Evolutionary conservation across 2,113 vertebrate species (phyloP).

Genomic region (Micromys minutus): DNA sequence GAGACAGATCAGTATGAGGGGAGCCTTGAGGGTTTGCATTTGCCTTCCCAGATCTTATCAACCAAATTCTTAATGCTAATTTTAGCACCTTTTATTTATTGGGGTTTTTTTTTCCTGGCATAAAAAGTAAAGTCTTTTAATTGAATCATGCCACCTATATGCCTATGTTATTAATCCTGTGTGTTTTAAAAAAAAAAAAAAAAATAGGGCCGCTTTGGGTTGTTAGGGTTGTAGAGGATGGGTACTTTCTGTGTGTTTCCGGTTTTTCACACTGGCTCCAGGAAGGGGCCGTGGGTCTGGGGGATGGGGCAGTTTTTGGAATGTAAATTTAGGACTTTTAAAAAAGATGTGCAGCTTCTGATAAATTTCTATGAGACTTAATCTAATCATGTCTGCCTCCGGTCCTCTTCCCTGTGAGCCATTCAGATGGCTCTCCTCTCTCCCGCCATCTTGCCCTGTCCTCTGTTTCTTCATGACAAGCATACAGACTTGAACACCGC

Average conservation of each 20-base stretch:
- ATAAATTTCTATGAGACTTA: slow-evolving; percentile 88
- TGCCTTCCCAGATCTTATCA: slow-evolving; percentile 82
- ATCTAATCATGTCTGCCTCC: slow-evolving; percentile 82
- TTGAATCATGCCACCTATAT: slow-evolving; percentile 92
- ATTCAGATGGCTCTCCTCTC: slow-evolving; percentile 41
- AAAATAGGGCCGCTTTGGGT: slow-evolving; percentile 84
- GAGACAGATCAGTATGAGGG: slow-evolving; percentile 85
- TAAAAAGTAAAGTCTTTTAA: slow-evolving; percentile 88
- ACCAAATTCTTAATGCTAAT: slow-evolving; percentile 88
- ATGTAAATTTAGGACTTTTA: slow-evolving; percentile 93
- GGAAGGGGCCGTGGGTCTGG: slow-evolving; percentile 85
- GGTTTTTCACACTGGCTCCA: slow-evolving; percentile 88
- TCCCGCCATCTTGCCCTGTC: slow-evolving; percentile 68
- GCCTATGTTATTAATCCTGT: slow-evolving; percentile 91
- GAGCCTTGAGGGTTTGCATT: slow-evolving; percentile 82
- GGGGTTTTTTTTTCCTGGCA: slow-evolving; percentile 81
- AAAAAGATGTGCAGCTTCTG: slow-evolving; percentile 95
- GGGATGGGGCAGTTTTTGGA: slow-evolving; percentile 82
- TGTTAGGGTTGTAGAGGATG: slow-evolving; percentile 56
- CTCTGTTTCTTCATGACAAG: slow-evolving; percentile 72
- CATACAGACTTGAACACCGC: slow-evolving; percentile 79
- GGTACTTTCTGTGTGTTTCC: slow-evolving; percentile 67
- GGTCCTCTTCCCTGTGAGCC: slow-evolving; percentile 67
- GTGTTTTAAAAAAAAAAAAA: slow-evolving; percentile 86
- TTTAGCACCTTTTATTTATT: slow-evolving; percentile 98